Evolutionary conservation across 2,797 vertebrate genomes (phyloP).

Genomic region (Chelon auratus): DNA sequence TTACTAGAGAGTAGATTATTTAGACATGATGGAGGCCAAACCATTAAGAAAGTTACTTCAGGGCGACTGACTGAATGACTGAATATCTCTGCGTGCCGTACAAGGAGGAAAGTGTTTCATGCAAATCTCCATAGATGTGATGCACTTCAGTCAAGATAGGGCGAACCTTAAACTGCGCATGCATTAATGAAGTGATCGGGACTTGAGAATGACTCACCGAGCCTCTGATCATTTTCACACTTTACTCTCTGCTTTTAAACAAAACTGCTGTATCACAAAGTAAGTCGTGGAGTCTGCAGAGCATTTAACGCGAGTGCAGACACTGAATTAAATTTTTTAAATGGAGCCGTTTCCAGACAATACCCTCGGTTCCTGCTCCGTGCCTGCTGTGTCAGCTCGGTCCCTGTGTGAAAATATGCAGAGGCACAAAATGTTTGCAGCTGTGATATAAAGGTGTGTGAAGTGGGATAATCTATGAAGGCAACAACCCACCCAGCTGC

Average conservation of each 20-base stretch:
- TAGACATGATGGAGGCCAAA: slow-evolving; percentile 22
- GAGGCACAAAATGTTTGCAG: slow-evolving; percentile 18
- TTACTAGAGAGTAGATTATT: slow-evolving; percentile 24
- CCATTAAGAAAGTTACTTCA: slow-evolving; percentile 4
- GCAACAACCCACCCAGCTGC: background rate
- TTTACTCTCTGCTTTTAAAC: background rate
- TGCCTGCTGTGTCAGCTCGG: slow-evolving; percentile 24
- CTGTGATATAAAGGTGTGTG: background rate
- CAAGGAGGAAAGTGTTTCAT: background rate
- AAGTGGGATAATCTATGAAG: background rate
- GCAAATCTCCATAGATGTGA: background rate
- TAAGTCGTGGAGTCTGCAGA: slow-evolving; percentile 8
- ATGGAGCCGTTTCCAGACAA: slow-evolving; percentile 17
- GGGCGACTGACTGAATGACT: background rate
- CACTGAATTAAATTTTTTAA: slow-evolving; percentile 6
- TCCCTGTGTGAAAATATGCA: slow-evolving; percentile 19
- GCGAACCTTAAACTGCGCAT: background rate
- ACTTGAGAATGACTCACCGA: background rate
- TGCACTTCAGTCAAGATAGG: background rate
- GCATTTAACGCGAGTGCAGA: background rate
- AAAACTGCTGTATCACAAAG: background rate
- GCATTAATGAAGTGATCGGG: background rate
- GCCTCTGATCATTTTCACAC: background rate
- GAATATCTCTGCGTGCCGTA: background rate
- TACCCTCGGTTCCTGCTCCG: background rate